Evolutionary conservation across 2,113 vertebrate species (phyloP), one percentile per base, ranked within the genome.

Genomic region (Halichoeres trimaculatus): DNA sequence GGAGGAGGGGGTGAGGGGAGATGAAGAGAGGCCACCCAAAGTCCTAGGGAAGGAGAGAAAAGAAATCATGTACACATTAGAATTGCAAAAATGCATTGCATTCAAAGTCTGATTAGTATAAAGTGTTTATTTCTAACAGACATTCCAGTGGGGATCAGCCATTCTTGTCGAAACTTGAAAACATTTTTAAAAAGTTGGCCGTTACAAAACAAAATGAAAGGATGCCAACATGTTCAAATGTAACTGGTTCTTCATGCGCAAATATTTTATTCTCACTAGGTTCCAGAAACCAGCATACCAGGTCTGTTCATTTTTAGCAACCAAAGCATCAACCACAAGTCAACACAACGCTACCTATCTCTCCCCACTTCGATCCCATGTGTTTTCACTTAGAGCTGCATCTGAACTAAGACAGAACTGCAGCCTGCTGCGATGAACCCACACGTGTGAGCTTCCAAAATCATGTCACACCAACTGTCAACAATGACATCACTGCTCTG

Each of bases 11-110:
- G 92, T 2, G 82, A 88, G 69, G 70, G 90, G 19, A 88, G 87
- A 67, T 61, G 85, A 79, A 70, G 91, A 90, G 76, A 91, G 89
- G 70, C 96, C 97, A 2, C 96, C 92, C 6, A 99, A 94, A 34
- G 96, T 98, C 93, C 96, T 98, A 9, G 10, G 63, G 17, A 69
- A 35, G 48, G n/a, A 78, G 13, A 74, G 14, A 55, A 19, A 57
- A 60, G 23, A 48, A 26, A 17, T 30, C 30, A 6, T 30, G 30
- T 30, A 3, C 30, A 6, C 6, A 6, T 30, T 6, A 30, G 30
- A 30, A 30, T 30, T 30, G 30, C 30, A 30, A 6, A 30, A 30
- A 30, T 30, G 30, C 6, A 6, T 6, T 30, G 30, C 3, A 4
- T 4, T 30, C 30, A 30, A 30, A 30, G 6, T 30, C 30, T 3